These are phyloP conservation scores for Rhodeus uyekii DNA, from an alignment of 2,797 vertebrate species.

Conservation along the genomic window DNA sequence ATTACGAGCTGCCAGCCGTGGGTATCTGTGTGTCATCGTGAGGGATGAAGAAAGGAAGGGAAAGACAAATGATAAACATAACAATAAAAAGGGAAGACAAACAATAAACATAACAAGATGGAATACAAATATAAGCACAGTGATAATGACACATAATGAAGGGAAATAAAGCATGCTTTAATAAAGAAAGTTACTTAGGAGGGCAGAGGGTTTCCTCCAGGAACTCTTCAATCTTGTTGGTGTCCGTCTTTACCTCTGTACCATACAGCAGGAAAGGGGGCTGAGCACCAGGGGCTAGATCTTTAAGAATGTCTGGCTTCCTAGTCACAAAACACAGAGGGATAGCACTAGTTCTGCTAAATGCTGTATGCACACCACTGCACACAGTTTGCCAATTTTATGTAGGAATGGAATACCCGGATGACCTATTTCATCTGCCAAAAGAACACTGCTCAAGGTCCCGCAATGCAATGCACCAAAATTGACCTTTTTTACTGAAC, in stretches of 20 bases:
- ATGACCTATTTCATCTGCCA: not conserved
- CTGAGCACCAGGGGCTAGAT: conserved; percentile 88
- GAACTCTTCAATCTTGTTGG: conserved; percentile 95
- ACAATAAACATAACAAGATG: not conserved
- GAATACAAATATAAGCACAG: not conserved
- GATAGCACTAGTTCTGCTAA: not conserved
- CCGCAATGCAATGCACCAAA: not conserved
- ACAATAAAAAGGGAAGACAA: not conserved
- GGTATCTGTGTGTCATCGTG: conserved; percentile 74
- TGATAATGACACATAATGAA: not conserved
- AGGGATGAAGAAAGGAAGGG: not conserved
- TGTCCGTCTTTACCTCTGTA: conserved; percentile 89
- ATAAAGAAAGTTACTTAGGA: conserved; percentile 79
- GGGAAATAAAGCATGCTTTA: not conserved
- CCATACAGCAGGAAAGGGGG: conserved; percentile 87
- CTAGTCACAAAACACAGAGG: conserved; percentile 62
- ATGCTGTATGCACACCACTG: not conserved
- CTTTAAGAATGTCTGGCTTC: conserved; percentile 87
- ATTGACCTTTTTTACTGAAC: not conserved
- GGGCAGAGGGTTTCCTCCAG: conserved; percentile 87
- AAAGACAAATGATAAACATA: too few relatives aligned
- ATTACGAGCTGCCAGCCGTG: conserved; percentile 84
- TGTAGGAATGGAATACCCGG: not conserved
- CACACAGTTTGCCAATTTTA: not conserved
- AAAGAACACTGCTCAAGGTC: not conserved